phyloP scores from a whole-genome alignment of 2,888 invertebrate species.

The Leptopilina syphax region DNA sequence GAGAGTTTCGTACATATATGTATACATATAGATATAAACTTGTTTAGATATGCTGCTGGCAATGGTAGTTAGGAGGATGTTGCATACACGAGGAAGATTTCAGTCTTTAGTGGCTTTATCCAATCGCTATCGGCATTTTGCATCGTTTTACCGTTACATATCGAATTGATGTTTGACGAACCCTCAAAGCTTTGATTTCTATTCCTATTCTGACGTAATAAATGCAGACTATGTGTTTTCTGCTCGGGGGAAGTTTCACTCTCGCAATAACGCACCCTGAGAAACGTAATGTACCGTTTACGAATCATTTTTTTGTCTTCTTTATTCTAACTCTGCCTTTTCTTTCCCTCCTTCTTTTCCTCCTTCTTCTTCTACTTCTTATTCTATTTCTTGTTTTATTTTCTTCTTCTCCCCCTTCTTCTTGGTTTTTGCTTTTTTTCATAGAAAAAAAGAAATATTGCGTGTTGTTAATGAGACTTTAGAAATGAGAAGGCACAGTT shows the following conservation, averaged over 20 bases:
- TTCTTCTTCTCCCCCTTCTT: not conserved
- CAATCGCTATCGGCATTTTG: constrained; percentile 1
- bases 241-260: constrained; percentile 23
- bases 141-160: constrained; percentile 12
- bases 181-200: constrained; percentile 17
- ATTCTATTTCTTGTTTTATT: no score
- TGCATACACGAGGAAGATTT: constrained; percentile 15
- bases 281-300: constrained; percentile 3
- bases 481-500: not conserved
- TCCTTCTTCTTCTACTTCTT: not conserved
- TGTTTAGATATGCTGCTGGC: not conserved
- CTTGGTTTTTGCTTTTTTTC: not conserved
- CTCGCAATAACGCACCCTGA: constrained; percentile 5
- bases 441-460: constrained; percentile 6
- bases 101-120: not conserved
- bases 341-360: not conserved
- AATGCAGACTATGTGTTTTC: not conserved
- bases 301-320: not conserved
- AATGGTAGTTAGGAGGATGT: constrained; percentile 2
- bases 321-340: no score
- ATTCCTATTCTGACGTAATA: constrained; percentile 21
- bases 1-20: no score
- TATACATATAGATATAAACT: no score
- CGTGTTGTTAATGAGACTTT: constrained; percentile 17
- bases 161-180: constrained; percentile 19